Evolutionary conservation across 53 echinoderm and acorn worm genomes (phyloP).

Genomic region (Temnopleurus reevesii): DNA sequence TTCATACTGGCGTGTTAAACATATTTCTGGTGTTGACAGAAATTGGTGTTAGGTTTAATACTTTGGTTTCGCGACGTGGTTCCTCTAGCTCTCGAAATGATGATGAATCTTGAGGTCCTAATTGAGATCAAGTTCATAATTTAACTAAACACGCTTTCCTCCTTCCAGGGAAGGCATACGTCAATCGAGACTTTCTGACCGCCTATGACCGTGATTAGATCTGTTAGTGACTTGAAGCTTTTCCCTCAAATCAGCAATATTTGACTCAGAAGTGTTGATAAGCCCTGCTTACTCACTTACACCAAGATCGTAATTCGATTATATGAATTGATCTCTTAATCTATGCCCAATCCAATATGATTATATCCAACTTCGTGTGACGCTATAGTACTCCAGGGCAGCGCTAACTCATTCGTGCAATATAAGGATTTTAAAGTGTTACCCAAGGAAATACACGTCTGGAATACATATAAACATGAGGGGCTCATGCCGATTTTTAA

Average conservation of each 20-base stretch:
- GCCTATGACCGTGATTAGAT: neutral
- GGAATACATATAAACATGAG: neutral
- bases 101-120: no score
- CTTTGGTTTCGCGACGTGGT: no score
- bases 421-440: neutral
- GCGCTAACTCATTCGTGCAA: constrained; percentile 8
- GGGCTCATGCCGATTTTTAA: neutral
- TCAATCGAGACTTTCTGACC: neutral
- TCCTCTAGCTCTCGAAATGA: no score
- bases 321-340: constrained; percentile 8
- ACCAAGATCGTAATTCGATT: constrained; percentile 20
- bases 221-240: constrained; percentile 7
- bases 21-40: no score
- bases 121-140: no score
- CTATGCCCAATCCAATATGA: neutral
- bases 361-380: neutral
- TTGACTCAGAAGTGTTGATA: constrained; percentile 34
- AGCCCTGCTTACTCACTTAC: constrained; percentile 12
- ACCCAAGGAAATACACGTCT: neutral
- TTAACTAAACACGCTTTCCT: no score
- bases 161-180: neutral
- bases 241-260: neutral
- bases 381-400: neutral
- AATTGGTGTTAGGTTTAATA: no score
- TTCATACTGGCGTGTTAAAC: no score